Percentiles rank a stretch among this genome's conserved stretches.
These are phyloP conservation scores for Drosophila parvula DNA, from an alignment of 1,140 invertebrate genomes.

Conservation along the genomic window DNA sequence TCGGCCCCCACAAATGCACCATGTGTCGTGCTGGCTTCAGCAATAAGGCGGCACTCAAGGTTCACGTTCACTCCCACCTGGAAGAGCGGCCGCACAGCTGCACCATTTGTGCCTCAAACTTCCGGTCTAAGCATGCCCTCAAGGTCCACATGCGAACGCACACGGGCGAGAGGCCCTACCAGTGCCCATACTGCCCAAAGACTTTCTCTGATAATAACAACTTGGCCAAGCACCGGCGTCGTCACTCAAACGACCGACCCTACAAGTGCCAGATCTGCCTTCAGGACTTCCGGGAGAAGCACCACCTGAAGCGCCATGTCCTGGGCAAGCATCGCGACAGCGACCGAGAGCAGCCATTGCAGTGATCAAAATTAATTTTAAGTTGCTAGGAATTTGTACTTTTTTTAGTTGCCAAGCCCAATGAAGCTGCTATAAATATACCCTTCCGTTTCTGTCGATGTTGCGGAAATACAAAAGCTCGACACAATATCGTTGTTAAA, in stretches of 20 bases:
- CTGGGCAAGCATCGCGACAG: constrained; percentile 19
- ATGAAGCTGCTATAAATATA: neutral
- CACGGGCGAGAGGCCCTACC: constrained; percentile 37
- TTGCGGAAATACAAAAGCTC: no score
- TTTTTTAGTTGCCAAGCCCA: neutral
- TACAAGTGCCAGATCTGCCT: constrained; percentile 24
- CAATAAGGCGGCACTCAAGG: constrained; percentile 17
- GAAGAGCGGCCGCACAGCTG: constrained; percentile 20
- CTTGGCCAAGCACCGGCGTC: constrained; percentile 31
- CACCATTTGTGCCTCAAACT: constrained; percentile 5
- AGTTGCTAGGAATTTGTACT: neutral
- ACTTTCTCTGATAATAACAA: constrained; percentile 30
- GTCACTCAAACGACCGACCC: constrained; percentile 26
- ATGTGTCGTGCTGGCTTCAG: constrained; percentile 6
- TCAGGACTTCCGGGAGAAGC: constrained; percentile 28
- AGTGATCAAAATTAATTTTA: constrained; percentile 7
- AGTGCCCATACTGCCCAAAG: constrained; percentile 25
- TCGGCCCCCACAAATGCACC: constrained; percentile 20
- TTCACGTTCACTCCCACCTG: constrained; percentile 7
- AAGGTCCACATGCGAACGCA: constrained; percentile 16
- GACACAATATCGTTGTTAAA: constrained; percentile 49
- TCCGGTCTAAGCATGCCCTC: constrained; percentile 20
- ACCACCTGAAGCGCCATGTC: constrained; percentile 32
- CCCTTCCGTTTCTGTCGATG: no score
- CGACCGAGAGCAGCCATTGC: neutral